phyloP scores from a whole-genome alignment of 2,113 vertebrate species.

The Cairina moschata region DNA sequence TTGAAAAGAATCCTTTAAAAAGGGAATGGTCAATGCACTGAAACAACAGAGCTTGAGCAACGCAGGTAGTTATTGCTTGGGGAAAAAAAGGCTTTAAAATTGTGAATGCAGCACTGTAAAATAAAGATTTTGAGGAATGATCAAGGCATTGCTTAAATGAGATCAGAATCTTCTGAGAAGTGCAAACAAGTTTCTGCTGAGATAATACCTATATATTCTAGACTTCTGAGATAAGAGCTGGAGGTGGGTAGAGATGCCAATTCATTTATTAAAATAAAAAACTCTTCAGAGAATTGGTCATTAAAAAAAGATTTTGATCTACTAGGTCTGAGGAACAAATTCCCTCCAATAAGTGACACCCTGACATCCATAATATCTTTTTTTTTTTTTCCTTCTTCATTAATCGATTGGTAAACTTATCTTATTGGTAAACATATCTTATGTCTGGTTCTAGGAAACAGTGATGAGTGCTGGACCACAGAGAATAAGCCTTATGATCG shows the following conservation, averaged over 20 bases:
- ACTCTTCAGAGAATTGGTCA: background rate
- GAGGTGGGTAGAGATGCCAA: background rate
- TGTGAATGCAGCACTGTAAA: background rate
- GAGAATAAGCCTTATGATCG: background rate
- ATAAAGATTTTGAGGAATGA: background rate
- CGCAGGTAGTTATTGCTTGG: background rate
- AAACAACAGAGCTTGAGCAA: background rate
- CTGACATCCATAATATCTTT: background rate
- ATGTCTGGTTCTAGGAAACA: background rate
- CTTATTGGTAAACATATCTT: background rate
- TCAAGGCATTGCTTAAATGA: background rate
- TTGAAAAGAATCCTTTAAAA: background rate
- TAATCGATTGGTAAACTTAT: background rate
- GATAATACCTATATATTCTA: background rate
- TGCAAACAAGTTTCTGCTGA: background rate
- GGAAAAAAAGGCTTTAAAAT: background rate
- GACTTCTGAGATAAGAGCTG: background rate
- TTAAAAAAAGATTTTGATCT: background rate
- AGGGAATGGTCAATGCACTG: background rate
- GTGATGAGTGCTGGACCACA: background rate
- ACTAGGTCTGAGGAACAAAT: background rate
- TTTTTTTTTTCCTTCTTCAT: background rate
- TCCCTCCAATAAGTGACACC: background rate
- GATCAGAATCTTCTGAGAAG: background rate
- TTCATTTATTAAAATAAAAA: background rate